Evolutionary conservation across 37 sponge, comb jelly and placozoan species (phyloP).

Genomic region (Bolinopsis microptera): DNA sequence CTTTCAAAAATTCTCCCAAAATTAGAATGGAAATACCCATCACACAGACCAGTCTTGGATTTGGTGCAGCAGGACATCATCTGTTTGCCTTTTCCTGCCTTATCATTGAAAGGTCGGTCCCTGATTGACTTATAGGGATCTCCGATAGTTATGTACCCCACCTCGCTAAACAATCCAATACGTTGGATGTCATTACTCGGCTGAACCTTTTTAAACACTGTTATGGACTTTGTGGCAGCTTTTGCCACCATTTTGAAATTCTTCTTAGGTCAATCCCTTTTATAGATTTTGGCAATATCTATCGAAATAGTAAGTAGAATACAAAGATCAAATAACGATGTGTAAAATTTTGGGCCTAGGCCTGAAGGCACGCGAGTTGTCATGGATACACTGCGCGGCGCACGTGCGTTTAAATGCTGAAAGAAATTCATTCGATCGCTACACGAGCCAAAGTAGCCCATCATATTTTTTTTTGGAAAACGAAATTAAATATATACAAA

Average conservation of each 20-base stretch:
- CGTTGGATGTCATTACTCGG: conserved; percentile 33
- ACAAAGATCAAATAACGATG: too few relatives aligned
- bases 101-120: conserved; percentile 24
- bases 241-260: background rate
- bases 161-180: conserved; percentile 34
- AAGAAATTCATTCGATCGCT: too few relatives aligned
- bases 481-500: too few relatives aligned
- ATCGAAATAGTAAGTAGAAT: too few relatives aligned
- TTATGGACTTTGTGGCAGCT: background rate
- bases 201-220: background rate
- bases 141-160: conserved; percentile 36
- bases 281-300: too few relatives aligned
- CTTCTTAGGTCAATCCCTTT: too few relatives aligned
- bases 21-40: conserved; percentile 43
- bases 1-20: conserved; percentile 72
- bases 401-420: too few relatives aligned
- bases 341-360: too few relatives aligned
- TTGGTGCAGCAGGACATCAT: conserved; percentile 36
- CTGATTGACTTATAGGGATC: background rate
- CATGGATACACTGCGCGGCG: too few relatives aligned
- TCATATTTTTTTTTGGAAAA: too few relatives aligned
- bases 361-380: too few relatives aligned
- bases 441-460: too few relatives aligned
- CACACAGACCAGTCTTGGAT: conserved; percentile 3
- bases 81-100: background rate